phyloP scores from a whole-genome alignment of 2,797 vertebrate species.

The Natrix natrix region DNA sequence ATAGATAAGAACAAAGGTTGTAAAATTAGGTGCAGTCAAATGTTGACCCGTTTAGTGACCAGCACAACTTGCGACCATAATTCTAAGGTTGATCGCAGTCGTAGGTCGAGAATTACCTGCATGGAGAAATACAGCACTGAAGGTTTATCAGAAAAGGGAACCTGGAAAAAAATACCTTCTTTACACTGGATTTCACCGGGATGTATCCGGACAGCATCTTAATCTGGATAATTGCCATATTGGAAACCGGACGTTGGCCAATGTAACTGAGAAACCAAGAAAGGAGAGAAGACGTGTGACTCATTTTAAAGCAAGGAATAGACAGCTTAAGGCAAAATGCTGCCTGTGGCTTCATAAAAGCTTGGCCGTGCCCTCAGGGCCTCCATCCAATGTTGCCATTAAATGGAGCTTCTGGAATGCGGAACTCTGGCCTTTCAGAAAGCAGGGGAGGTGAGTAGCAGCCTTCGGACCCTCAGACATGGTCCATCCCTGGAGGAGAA shows the following conservation, averaged over 20 bases:
- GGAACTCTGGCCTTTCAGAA: not conserved
- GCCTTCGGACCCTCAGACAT: not conserved
- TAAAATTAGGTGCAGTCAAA: too few species aligned
- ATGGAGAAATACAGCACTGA: not conserved
- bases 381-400: not conserved
- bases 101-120: not conserved
- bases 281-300: not conserved
- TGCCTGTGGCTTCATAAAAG: not conserved
- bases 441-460: not conserved
- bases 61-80: not conserved
- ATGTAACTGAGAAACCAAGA: constrained; percentile 61
- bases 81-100: not conserved
- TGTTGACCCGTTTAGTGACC: not conserved
- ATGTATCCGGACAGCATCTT: constrained; percentile 73
- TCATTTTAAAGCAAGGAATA: not conserved
- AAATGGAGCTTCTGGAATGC: not conserved
- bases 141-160: not conserved
- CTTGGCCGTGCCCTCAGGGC: not conserved
- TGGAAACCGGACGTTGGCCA: constrained; percentile 62
- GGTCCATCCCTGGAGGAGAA: not conserved
- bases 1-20: too few species aligned
- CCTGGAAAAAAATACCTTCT: not conserved
- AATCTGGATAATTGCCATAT: constrained; percentile 70
- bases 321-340: not conserved
- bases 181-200: constrained; percentile 52